Conservation (phyloP, 2,113 vertebrate genomes). For the Dunckerocampus dactyliophorus region DNA sequence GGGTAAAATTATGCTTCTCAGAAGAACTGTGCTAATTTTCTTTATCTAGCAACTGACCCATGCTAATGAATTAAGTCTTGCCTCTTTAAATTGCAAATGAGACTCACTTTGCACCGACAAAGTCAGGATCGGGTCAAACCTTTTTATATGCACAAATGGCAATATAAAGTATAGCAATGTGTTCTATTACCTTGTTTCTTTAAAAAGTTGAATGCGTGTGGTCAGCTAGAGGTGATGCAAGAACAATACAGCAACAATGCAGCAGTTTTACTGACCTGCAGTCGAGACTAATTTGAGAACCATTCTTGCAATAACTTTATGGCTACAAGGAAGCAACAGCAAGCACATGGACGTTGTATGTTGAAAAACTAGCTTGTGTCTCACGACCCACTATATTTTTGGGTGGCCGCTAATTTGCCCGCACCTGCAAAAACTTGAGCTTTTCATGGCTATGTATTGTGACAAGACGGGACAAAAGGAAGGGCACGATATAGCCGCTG, state of each 20-base stretch:
- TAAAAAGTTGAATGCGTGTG: constrained; percentile 40
- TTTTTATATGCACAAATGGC: neutral
- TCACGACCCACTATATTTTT: constrained; percentile 29
- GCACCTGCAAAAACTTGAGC: constrained; percentile 63
- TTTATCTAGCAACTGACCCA: constrained; percentile 23
- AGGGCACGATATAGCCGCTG: constrained; percentile 42
- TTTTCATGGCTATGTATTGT: constrained; percentile 48
- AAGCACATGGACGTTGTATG: neutral
- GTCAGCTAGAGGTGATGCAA: constrained; percentile 31
- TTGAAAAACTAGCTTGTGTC: constrained; percentile 14
- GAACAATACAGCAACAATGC: constrained; percentile 23
- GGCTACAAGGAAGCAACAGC: neutral
- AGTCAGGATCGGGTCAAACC: neutral
- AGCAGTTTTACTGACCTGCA: constrained; percentile 15
- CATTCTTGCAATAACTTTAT: neutral
- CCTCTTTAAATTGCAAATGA: constrained; percentile 26
- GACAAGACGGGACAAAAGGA: constrained; percentile 57
- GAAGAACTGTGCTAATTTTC: constrained; percentile 15
- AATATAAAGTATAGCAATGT: constrained; percentile 14
- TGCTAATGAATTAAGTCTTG: constrained; percentile 29
- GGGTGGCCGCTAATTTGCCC: constrained; percentile 46
- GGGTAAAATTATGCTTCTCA: constrained; percentile 31
- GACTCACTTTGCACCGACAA: constrained; percentile 3
- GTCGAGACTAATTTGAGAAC: constrained; percentile 4
- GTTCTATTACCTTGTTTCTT: neutral